These are phyloP conservation scores for Acanthopleura granulata DNA, from an alignment of 2,888 invertebrate species.

Conservation along the genomic window DNA sequence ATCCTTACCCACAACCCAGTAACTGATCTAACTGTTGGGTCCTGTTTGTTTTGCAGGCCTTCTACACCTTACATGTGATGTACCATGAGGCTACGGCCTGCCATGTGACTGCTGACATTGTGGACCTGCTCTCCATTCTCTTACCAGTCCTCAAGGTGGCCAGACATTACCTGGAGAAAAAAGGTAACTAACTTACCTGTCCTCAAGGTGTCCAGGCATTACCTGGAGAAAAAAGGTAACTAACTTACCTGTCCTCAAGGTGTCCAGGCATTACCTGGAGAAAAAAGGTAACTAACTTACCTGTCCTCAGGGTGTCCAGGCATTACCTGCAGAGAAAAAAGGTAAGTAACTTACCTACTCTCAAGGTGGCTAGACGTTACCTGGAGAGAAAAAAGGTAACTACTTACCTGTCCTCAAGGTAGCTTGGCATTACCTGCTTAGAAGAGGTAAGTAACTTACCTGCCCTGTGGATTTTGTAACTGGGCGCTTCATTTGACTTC, in stretches of 20 bases:
- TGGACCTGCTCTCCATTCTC: slow-evolving; percentile 79
- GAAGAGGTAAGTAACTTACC: slow-evolving; percentile 19
- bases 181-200: slow-evolving; percentile 43
- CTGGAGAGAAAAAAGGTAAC: slow-evolving; percentile 31
- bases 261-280: not conserved
- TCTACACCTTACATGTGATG: slow-evolving; percentile 92
- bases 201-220: slow-evolving; percentile 71
- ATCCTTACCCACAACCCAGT: no score
- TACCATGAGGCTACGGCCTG: slow-evolving; percentile 94
- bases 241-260: not conserved
- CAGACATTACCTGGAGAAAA: slow-evolving; percentile 45
- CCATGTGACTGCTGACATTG: slow-evolving; percentile 85
- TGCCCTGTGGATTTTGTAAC: no score
- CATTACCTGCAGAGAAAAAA: slow-evolving; percentile 41
- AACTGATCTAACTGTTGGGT: not conserved
- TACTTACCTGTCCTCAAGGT: slow-evolving; percentile 71
- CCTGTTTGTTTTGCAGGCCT: slow-evolving; percentile 76
- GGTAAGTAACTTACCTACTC: slow-evolving; percentile 68
- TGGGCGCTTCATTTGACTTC: no score
- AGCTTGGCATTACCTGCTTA: slow-evolving; percentile 52
- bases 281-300: slow-evolving; percentile 23
- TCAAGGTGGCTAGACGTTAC: slow-evolving; percentile 68
- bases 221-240: slow-evolving; percentile 34
- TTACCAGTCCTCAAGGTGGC: slow-evolving; percentile 72
- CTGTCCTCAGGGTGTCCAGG: slow-evolving; percentile 72